phyloP scores from a whole-genome alignment of 2,888 invertebrate species.

The Malacosoma neustria region DNA sequence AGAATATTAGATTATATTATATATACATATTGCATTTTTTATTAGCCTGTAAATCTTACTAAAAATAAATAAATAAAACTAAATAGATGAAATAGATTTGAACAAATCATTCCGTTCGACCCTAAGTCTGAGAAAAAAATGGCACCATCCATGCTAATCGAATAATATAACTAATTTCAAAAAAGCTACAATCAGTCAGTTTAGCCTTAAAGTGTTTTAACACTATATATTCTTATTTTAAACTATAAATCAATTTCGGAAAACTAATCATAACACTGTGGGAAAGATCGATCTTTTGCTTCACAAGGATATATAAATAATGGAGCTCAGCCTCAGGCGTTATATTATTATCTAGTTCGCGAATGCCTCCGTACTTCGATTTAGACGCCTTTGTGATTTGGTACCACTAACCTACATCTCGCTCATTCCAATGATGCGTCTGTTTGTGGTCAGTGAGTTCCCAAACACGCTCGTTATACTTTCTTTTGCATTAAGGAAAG shows the following conservation, averaged over 20 bases:
- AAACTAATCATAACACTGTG: neutral
- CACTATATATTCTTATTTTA: no score
- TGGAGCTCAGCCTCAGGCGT: slow-evolving; percentile 55
- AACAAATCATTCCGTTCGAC: no score
- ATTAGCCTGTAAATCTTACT: no score
- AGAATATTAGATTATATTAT: no score
- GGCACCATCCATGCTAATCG: no score
- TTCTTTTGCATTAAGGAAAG: slow-evolving; percentile 65
- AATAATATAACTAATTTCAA: no score
- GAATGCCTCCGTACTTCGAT: slow-evolving; percentile 23
- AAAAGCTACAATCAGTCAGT: no score
- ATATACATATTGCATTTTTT: no score
- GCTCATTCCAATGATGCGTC: slow-evolving; percentile 50
- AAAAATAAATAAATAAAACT: no score
- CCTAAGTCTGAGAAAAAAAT: no score
- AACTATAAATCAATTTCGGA: neutral
- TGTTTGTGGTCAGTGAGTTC: slow-evolving; percentile 56
- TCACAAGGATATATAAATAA: slow-evolving; percentile 45
- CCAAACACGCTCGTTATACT: slow-evolving; percentile 66
- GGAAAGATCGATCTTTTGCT: neutral
- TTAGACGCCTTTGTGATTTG: slow-evolving; percentile 31
- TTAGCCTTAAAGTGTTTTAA: no score
- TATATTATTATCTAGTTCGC: slow-evolving; percentile 56
- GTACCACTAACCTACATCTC: slow-evolving; percentile 70
- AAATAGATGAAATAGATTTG: no score